phyloP scores from a whole-genome alignment of 2,888 invertebrate genomes.

The Panopea generosa region DNA sequence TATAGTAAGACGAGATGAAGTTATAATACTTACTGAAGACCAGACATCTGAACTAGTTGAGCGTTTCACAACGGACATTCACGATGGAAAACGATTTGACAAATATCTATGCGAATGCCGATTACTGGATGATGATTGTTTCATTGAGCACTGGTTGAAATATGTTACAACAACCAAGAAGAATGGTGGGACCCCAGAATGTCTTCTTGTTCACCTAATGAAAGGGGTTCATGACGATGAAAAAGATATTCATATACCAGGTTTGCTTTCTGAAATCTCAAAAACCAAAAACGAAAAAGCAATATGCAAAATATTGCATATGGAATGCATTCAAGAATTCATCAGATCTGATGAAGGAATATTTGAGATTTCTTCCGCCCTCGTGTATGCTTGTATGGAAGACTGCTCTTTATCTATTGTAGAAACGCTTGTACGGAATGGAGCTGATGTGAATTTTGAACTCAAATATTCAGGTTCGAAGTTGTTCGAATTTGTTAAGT shows the following conservation, averaged over 20 bases:
- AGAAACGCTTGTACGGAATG: background rate
- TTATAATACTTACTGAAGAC: background rate
- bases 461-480: too few relatives aligned
- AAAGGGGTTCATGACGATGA: background rate
- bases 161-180: background rate
- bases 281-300: conserved; percentile 10
- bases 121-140: conserved; percentile 7
- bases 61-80: conserved; percentile 8
- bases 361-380: background rate
- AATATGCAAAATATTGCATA: background rate
- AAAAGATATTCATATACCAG: background rate
- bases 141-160: conserved; percentile 8
- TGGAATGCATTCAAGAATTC: background rate
- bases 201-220: too few relatives aligned
- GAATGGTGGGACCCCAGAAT: background rate
- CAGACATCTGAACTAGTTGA: background rate
- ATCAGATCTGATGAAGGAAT: background rate
- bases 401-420: background rate
- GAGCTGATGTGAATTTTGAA: background rate
- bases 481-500: too few relatives aligned
- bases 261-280: background rate
- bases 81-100: background rate
- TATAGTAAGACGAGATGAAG: background rate
- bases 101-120: conserved; percentile 18
- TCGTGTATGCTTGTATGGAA: background rate